Evolutionary conservation across 2,888 invertebrate species (phyloP).

Genomic region (Drosophila fulvimacula): DNA sequence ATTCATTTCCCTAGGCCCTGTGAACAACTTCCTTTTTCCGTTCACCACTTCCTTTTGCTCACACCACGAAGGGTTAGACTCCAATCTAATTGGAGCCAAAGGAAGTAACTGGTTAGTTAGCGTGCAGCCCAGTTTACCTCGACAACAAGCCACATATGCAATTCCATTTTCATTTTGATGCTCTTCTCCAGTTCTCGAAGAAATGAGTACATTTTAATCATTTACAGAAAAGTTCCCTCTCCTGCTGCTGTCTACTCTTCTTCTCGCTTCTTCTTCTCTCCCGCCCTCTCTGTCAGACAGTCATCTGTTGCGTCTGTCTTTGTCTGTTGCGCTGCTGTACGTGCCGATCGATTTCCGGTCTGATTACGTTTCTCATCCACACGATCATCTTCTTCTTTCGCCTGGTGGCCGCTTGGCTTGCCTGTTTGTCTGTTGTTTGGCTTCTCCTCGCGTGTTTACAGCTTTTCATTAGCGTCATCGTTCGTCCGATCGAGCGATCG

Average conservation of each 20-base stretch:
- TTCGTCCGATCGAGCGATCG: conserved; percentile 25
- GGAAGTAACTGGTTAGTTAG: conserved; percentile 57
- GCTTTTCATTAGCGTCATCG: conserved; percentile 63
- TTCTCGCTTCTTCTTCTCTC: conserved; percentile 5
- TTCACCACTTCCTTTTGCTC: conserved; percentile 49
- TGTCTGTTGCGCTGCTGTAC: conserved; percentile 55
- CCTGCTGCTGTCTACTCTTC: conserved; percentile 9
- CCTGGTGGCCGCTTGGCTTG: conserved; percentile 19
- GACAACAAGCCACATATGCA: conserved; percentile 17
- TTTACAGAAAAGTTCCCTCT: conserved; percentile 21
- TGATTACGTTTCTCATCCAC: conserved; percentile 76
- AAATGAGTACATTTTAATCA: conserved; percentile 44
- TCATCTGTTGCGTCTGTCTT: conserved; percentile 40
- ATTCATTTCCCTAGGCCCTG: conserved; percentile 37
- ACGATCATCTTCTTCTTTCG: conserved; percentile 47
- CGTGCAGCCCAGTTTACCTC: conserved; percentile 35
- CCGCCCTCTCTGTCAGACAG: background rate
- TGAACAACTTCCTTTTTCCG: conserved; percentile 73
- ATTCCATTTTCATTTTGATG: conserved; percentile 33
- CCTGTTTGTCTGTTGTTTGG: conserved; percentile 62
- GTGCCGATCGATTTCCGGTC: conserved; percentile 83
- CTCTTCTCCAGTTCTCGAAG: conserved; percentile 15
- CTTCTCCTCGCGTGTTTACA: conserved; percentile 62
- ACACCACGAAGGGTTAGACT: conserved; percentile 33
- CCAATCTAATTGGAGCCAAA: conserved; percentile 50